These are phyloP conservation scores for Dendrocincla fuliginosa DNA, from an alignment of 2,797 vertebrate species.

Conservation along the genomic window DNA sequence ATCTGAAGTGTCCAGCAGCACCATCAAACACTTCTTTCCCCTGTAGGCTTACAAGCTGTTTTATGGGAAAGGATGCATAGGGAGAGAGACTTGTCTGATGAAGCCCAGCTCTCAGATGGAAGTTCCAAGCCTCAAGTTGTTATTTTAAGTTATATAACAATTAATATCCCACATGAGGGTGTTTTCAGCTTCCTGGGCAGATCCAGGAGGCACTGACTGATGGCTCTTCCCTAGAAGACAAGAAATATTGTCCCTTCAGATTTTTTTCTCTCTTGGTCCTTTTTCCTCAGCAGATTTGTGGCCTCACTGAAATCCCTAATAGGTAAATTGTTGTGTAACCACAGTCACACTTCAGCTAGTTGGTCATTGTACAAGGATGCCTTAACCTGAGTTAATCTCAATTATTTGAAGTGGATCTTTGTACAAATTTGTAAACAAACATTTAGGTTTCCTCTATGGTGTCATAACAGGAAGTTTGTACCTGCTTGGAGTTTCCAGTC, in stretches of 20 bases:
- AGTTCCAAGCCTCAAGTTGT: neutral
- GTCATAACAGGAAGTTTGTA: neutral
- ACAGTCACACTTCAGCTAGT: neutral
- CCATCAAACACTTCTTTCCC: neutral
- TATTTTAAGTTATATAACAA: neutral
- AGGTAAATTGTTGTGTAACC: neutral
- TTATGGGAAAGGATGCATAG: neutral
- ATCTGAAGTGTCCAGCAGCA: neutral
- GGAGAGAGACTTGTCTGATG: neutral
- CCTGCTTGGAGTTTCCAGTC: neutral
- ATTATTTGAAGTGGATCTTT: neutral
- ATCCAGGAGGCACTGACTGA: neutral
- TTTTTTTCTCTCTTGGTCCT: neutral
- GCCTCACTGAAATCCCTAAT: neutral
- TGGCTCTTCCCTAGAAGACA: neutral
- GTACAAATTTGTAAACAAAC: neutral
- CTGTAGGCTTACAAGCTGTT: neutral
- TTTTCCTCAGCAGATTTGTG: neutral
- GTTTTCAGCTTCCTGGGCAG: neutral
- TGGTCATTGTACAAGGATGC: neutral
- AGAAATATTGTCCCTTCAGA: neutral
- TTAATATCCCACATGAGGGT: neutral
- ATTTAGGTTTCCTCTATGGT: neutral
- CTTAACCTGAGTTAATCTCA: neutral
- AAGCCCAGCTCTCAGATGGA: neutral